phyloP scores from a whole-genome alignment of 2,888 invertebrate genomes.

The Cynaeus angustus region DNA sequence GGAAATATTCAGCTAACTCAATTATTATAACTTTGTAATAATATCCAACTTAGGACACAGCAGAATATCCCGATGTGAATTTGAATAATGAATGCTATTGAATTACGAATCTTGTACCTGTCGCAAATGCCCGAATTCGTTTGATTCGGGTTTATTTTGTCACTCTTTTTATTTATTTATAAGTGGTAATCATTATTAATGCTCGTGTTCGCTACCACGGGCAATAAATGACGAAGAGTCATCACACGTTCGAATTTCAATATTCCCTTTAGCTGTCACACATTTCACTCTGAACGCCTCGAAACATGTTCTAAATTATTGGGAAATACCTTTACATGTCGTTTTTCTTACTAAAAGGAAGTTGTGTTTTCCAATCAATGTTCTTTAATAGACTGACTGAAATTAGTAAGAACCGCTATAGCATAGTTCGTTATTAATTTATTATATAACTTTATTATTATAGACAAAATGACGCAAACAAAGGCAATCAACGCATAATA shows the following conservation, averaged over 20 bases:
- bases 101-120: neutral
- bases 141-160: neutral
- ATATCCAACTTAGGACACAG: constrained; percentile 22
- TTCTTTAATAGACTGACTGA: neutral
- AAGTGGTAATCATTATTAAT: constrained; percentile 6
- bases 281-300: constrained; percentile 18
- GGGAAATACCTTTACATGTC: constrained; percentile 22
- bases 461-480: too few relatives aligned
- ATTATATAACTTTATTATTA: too few relatives aligned
- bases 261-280: constrained; percentile 32
- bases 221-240: neutral
- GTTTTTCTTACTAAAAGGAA: constrained; percentile 26
- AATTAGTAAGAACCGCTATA: too few relatives aligned
- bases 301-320: constrained; percentile 32
- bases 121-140: neutral
- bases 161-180: neutral
- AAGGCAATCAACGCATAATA: too few relatives aligned
- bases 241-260: constrained; percentile 22
- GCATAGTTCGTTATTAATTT: too few relatives aligned
- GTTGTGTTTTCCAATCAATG: constrained; percentile 32
- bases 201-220: neutral
- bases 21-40: constrained; percentile 42
- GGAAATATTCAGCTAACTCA: constrained; percentile 35
- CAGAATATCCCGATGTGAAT: constrained; percentile 15
- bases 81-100: constrained; percentile 24